Evolutionary conservation across 2,797 vertebrate genomes (phyloP), one percentile per base, ranked within the genome.

Genomic region (Dromococcyx pavoninus): DNA sequence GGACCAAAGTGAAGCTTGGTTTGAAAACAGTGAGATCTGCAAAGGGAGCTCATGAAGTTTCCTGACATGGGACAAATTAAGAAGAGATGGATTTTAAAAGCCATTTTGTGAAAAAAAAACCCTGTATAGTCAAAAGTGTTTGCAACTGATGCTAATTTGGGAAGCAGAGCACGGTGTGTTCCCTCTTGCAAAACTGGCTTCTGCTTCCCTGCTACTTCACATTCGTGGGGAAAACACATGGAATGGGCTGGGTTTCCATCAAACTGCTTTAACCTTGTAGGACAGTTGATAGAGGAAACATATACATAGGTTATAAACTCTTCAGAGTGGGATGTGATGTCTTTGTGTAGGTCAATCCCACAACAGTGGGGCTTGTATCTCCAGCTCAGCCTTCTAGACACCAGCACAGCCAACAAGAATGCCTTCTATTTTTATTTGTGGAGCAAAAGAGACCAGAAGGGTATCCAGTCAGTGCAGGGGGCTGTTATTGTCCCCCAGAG

Each of bases 291-390:
- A 16, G 0, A 30, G 62, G 50, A 67, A 77, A 33, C 1, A 8
- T 2, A 8, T 23, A 6, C 4, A 0, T 11, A 15, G 33, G 7
- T 33, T 14, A 9, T 16, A 65, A 76, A 62, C 19, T 35, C 46
- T 11, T 67, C 35, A 21, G 28, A 25, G 12, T 5, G 21, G 27
- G 32, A 13, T 22, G 9, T 0, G 0, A 9, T 28, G 10, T 5
- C 67, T 57, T 67, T 77, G 54, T 0, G 0, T 4, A 11, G 5
- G 3, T 19, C 0, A 0, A 6, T 16, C 39, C 11, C 21, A 35
- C 61, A 35, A 32, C 57, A 32, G 22, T 7, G 44, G 19, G 41
- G 54, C 33, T 74, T 51, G 44, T 6, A 53, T 5, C 60, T 46
- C 58, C 30, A 21, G 24, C 50, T 82, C 24, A 16, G 19, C 46